Percentiles rank a stretch among this genome's conserved stretches.
These are phyloP conservation scores for Squalus acanthias DNA, from an alignment of 2,797 vertebrate genomes.

Conservation along the genomic window DNA sequence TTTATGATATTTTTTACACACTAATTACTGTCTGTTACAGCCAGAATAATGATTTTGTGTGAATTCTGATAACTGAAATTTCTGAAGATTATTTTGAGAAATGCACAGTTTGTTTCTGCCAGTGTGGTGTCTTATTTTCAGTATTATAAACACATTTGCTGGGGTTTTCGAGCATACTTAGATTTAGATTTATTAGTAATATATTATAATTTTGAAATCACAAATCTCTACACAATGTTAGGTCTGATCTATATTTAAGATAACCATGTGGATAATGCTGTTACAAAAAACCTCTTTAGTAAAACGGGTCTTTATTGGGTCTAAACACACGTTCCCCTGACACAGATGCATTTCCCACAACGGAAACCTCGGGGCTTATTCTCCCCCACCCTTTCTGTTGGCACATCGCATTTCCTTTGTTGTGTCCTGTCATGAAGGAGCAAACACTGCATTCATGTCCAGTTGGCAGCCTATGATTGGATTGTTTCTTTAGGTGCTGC, in stretches of 20 bases:
- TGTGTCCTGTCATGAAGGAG: neutral
- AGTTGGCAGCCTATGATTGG: neutral
- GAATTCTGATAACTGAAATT: neutral
- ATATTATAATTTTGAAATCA: conserved; percentile 31
- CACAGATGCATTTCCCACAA: neutral
- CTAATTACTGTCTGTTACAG: conserved; percentile 18
- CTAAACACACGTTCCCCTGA: neutral
- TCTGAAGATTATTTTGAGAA: conserved; percentile 13
- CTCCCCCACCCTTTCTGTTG: neutral
- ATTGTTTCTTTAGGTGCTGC: neutral
- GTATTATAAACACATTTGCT: conserved; percentile 28
- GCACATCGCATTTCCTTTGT: neutral
- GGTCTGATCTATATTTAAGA: neutral
- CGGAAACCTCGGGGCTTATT: neutral
- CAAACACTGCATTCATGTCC: neutral
- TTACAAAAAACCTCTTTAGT: conserved; percentile 3
- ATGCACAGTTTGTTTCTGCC: conserved; percentile 25
- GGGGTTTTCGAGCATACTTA: conserved; percentile 21
- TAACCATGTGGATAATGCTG: conserved; percentile 24
- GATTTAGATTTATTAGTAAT: conserved; percentile 34
- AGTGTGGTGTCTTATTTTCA: conserved; percentile 16
- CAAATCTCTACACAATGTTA: conserved; percentile 30
- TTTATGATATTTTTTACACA: neutral
- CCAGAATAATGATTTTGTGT: neutral
- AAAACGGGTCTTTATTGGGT: conserved; percentile 8